phyloP scores from a whole-genome alignment of 2,888 invertebrate species.

The Cerastis leucographa region DNA sequence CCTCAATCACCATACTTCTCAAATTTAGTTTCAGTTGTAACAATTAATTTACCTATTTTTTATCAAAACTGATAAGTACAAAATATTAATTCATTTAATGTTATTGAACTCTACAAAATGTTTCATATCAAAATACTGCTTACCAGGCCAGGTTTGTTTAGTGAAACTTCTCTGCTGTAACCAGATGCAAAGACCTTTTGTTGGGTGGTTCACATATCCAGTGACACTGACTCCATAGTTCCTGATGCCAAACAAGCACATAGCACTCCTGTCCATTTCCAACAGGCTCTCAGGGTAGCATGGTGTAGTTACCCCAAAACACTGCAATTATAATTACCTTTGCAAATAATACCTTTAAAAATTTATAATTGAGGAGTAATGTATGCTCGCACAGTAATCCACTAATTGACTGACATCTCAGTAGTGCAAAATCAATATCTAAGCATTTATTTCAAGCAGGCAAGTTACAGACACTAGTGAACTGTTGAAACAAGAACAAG shows the following conservation, averaged over 20 bases:
- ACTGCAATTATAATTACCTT: constrained; percentile 87
- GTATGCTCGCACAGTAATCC: not conserved
- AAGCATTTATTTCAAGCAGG: too few species aligned
- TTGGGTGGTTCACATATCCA: constrained; percentile 96
- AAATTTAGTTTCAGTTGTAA: not conserved
- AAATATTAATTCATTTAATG: not conserved
- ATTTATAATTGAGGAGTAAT: not conserved
- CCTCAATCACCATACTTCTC: not conserved
- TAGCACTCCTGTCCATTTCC: constrained; percentile 98
- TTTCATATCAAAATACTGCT: constrained; percentile 38
- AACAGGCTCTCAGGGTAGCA: constrained; percentile 89
- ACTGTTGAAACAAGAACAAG: too few species aligned
- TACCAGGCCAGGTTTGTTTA: constrained; percentile 98
- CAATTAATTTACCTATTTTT: not conserved
- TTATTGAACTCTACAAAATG: not conserved
- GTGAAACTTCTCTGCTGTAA: constrained; percentile 97
- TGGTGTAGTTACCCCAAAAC: constrained; percentile 96
- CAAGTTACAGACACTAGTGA: too few species aligned
- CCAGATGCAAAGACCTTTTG: constrained; percentile 97
- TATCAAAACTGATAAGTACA: not conserved
- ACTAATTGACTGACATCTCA: not conserved
- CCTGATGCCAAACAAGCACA: constrained; percentile 97
- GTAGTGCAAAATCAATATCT: not conserved
- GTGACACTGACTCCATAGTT: constrained; percentile 99
- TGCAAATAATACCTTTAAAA: not conserved